Percentiles rank a stretch among this genome's conserved stretches.
phyloP scores from a whole-genome alignment of 2,888 invertebrate genomes.

The Achlya flavicornis region DNA sequence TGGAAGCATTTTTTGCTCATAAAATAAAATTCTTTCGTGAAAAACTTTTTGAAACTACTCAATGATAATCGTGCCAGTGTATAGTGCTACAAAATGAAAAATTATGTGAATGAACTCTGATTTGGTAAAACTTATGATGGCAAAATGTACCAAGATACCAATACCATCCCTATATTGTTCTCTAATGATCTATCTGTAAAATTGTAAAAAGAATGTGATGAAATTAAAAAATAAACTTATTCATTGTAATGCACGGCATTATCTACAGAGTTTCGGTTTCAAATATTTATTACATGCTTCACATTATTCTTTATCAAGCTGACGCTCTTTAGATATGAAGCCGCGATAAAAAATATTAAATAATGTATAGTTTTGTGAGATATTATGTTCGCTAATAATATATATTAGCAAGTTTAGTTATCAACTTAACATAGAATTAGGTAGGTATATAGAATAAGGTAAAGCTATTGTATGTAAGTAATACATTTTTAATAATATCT shows the following conservation, averaged over 20 bases:
- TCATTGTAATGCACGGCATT: constrained; percentile 48
- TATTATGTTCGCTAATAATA: constrained; percentile 78
- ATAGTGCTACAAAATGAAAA: constrained; percentile 42
- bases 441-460: constrained; percentile 64
- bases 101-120: constrained; percentile 28
- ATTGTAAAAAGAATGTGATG: constrained; percentile 76
- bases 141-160: constrained; percentile 24
- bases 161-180: constrained; percentile 39
- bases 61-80: constrained; percentile 71
- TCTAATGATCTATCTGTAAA: constrained; percentile 69
- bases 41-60: constrained; percentile 88
- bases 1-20: constrained; percentile 97
- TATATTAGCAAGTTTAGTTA: constrained; percentile 71
- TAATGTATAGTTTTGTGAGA: constrained; percentile 66
- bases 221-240: constrained; percentile 71
- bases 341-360: constrained; percentile 59
- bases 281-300: constrained; percentile 77
- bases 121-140: constrained; percentile 27
- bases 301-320: constrained; percentile 61
- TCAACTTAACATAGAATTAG: constrained; percentile 54
- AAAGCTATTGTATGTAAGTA: constrained; percentile 80
- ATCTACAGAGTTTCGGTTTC: constrained; percentile 68
- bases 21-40: constrained; percentile 95
- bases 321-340: constrained; percentile 57
- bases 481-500: constrained; percentile 78